Evolutionary conservation across 2,113 vertebrate genomes (phyloP).

Genomic region (Edolisoma coerulescens): DNA sequence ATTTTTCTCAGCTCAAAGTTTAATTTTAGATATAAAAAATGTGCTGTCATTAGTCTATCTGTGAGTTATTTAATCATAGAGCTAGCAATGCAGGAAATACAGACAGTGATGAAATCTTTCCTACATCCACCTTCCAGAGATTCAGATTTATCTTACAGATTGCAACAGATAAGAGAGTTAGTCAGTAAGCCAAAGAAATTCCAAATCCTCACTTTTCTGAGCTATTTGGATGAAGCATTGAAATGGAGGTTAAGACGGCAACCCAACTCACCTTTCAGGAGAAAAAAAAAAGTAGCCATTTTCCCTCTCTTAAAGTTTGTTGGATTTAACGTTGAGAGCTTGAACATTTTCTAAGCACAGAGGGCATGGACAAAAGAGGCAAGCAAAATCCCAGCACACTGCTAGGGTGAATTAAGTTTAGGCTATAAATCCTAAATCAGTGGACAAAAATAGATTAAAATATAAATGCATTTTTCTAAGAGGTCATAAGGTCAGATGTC

Average conservation of each 20-base stretch:
- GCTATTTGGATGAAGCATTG: not conserved
- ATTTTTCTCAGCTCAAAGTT: not conserved
- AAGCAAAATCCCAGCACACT: slow-evolving; percentile 32
- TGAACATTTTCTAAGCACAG: slow-evolving; percentile 14
- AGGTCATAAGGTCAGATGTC: slow-evolving; percentile 52
- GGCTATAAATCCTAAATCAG: not conserved
- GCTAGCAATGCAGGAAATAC: not conserved
- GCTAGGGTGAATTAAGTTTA: slow-evolving; percentile 8
- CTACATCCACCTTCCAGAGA: not conserved
- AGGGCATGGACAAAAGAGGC: not conserved
- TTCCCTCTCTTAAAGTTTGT: not conserved
- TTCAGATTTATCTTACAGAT: not conserved
- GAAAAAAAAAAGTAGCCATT: not conserved
- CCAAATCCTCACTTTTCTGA: not conserved
- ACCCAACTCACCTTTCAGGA: not conserved
- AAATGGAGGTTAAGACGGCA: not conserved
- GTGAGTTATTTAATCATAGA: not conserved
- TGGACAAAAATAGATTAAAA: slow-evolving; percentile 40
- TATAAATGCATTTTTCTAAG: slow-evolving; percentile 45
- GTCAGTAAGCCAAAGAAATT: not conserved
- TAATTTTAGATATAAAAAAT: not conserved
- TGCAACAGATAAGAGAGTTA: not conserved
- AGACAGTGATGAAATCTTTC: not conserved
- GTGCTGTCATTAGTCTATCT: not conserved
- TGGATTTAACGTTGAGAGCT: not conserved